These are phyloP conservation scores for Sipha maydis DNA, from an alignment of 2,888 invertebrate species.

Conservation along the genomic window DNA sequence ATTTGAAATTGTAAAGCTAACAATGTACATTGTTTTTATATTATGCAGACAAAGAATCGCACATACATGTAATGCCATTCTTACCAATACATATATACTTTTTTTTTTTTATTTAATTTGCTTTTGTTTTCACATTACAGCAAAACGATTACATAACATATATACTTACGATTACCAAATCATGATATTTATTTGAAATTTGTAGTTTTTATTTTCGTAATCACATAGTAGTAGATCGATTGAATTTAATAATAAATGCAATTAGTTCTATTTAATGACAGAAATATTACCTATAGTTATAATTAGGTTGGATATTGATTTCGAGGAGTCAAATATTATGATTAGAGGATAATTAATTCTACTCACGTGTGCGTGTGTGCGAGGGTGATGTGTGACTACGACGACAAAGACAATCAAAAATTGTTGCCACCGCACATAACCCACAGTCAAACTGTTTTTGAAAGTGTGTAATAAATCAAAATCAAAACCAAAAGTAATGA, in stretches of 20 bases:
- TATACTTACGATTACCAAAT: too few species aligned
- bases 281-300: too few species aligned
- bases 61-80: background rate
- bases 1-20: background rate
- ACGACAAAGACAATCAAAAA: background rate
- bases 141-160: too few species aligned
- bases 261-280: too few species aligned
- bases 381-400: background rate
- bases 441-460: background rate
- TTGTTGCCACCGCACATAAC: background rate
- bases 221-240: background rate
- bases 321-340: background rate
- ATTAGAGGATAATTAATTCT: background rate
- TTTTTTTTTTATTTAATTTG: too few species aligned
- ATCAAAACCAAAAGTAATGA: too few species aligned
- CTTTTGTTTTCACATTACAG: too few species aligned
- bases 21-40: background rate
- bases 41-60: background rate
- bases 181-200: too few species aligned
- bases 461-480: too few species aligned
- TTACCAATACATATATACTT: too few species aligned
- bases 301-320: background rate
- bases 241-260: background rate
- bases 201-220: too few species aligned
- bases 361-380: slow-evolving; percentile 3